Conservation (phyloP, 2,888 invertebrate species). For the Rotaria macrura region DNA sequence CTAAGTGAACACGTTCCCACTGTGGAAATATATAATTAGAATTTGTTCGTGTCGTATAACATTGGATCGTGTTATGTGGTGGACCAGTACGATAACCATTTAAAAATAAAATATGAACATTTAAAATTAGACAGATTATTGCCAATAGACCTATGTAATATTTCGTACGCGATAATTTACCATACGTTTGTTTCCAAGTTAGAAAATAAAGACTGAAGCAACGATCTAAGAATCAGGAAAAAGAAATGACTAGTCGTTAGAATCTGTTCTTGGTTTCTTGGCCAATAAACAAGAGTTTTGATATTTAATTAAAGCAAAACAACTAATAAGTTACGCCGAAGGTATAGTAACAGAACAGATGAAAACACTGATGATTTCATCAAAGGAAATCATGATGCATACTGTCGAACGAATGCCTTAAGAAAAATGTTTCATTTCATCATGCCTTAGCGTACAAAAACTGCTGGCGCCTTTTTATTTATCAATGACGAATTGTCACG, state of each 20-base stretch:
- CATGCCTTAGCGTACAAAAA: too few species aligned
- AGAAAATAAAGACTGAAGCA: constrained; percentile 19
- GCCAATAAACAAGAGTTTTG: too few species aligned
- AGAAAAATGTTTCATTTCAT: too few species aligned
- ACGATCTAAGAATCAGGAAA: neutral
- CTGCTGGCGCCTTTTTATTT: too few species aligned
- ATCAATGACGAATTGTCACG: too few species aligned
- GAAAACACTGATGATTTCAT: too few species aligned
- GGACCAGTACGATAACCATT: constrained; percentile 12
- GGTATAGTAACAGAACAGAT: too few species aligned
- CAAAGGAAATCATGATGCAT: too few species aligned
- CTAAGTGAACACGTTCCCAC: constrained; percentile 31
- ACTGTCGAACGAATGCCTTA: too few species aligned
- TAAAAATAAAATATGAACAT: constrained; percentile 24
- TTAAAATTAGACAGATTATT: neutral
- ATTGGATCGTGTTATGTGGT: neutral
- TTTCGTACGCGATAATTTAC: constrained; percentile 11
- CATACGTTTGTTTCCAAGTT: constrained; percentile 24
- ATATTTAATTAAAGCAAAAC: too few species aligned
- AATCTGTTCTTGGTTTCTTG: too few species aligned
- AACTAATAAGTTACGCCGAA: too few species aligned
- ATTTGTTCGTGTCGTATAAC: constrained; percentile 21
- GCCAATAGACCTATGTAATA: constrained; percentile 13
- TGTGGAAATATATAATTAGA: constrained; percentile 27
- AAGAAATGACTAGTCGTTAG: neutral